phyloP scores from a whole-genome alignment of 2,797 vertebrate genomes.

The Brotula barbata region DNA sequence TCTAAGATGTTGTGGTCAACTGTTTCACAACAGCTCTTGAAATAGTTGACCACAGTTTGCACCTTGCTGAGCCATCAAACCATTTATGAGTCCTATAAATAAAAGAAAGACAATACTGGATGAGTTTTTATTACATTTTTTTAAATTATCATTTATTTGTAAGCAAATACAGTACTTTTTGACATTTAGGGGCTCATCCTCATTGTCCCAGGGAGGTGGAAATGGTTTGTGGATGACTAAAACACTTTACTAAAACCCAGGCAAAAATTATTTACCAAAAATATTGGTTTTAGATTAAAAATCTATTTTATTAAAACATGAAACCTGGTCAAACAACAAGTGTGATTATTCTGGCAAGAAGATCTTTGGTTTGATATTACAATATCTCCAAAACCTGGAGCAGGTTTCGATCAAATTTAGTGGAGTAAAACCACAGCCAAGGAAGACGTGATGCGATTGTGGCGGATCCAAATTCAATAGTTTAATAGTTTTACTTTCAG shows the following conservation, averaged over 20 bases:
- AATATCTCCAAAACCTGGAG: background rate
- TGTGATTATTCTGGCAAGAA: background rate
- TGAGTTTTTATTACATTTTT: constrained; percentile 7
- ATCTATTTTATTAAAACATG: background rate
- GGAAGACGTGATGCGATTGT: no score
- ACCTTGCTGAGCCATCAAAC: constrained; percentile 9
- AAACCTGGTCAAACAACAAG: background rate
- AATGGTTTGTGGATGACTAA: constrained; percentile 24
- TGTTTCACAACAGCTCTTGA: background rate
- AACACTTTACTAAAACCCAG: constrained; percentile 16
- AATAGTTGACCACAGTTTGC: background rate
- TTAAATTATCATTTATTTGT: no score
- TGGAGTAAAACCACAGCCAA: no score
- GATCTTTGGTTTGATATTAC: background rate
- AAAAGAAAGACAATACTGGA: background rate
- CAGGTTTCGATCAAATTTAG: no score
- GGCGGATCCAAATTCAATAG: no score
- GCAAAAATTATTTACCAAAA: constrained; percentile 6
- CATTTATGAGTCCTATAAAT: background rate
- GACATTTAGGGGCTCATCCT: constrained; percentile 16
- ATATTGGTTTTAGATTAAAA: constrained; percentile 13
- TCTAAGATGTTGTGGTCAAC: background rate
- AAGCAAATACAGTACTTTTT: no score
- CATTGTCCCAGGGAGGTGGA: constrained; percentile 26
- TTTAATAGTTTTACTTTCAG: no score